These are phyloP conservation scores for Drosophila peninsularis DNA, from an alignment of 2,888 invertebrate genomes.

Conservation along the genomic window DNA sequence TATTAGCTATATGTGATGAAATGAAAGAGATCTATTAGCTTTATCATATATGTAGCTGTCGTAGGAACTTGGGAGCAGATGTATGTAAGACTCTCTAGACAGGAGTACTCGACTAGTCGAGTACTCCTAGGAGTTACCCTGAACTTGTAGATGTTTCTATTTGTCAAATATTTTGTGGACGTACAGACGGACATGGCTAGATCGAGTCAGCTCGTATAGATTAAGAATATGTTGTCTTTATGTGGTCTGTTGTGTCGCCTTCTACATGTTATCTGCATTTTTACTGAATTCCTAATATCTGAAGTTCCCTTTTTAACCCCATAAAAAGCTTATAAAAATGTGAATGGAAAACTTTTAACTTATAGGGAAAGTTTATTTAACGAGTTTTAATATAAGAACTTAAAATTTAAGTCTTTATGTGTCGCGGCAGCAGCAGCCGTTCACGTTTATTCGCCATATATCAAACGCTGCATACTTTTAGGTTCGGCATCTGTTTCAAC, in stretches of 20 bases:
- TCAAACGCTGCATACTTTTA: slow-evolving; percentile 32
- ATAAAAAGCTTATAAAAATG: neutral
- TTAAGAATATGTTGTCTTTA: too few species aligned
- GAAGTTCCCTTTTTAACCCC: too few species aligned
- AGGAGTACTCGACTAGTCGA: too few species aligned
- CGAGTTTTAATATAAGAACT: neutral
- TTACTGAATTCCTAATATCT: too few species aligned
- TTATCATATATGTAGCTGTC: too few species aligned
- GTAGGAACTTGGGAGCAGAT: too few species aligned
- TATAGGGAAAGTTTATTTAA: neutral
- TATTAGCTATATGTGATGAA: neutral
- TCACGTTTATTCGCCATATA: neutral
- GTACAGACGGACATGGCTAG: too few species aligned
- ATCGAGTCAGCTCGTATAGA: too few species aligned
- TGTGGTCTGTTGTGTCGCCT: neutral
- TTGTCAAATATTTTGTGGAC: too few species aligned
- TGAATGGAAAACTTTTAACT: neutral
- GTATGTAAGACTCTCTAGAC: too few species aligned
- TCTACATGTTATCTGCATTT: neutral
- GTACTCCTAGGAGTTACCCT: too few species aligned
- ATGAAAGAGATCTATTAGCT: neutral
- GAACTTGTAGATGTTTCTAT: too few species aligned
- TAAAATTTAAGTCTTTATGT: neutral
- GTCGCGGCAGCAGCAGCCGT: neutral
- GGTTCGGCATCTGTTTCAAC: slow-evolving; percentile 43